Conservation (phyloP, 2,888 invertebrate genomes). For the Tyria jacobaeae region DNA sequence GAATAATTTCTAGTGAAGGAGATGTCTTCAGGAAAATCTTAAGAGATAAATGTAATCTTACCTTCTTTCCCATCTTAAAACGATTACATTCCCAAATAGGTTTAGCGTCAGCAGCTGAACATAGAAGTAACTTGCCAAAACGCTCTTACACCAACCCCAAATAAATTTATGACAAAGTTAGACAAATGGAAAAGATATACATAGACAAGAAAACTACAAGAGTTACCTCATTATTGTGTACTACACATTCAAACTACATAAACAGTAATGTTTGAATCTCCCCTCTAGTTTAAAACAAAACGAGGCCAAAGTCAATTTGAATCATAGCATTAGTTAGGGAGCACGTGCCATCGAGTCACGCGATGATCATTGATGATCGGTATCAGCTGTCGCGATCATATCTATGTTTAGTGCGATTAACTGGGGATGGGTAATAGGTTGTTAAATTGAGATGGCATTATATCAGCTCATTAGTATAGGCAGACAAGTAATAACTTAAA, state of each 20-base stretch:
- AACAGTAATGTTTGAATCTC: not conserved
- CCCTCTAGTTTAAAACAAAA: slow-evolving; percentile 6
- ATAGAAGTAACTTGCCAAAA: too few species aligned
- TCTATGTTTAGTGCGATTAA: slow-evolving; percentile 34
- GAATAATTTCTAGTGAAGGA: too few species aligned
- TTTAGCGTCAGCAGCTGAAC: too few species aligned
- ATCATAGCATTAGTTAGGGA: slow-evolving; percentile 11
- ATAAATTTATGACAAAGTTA: too few species aligned
- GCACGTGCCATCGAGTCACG: slow-evolving; percentile 45
- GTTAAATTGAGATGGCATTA: slow-evolving; percentile 6
- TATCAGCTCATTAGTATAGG: not conserved
- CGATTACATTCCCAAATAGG: too few species aligned
- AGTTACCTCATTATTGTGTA: not conserved
- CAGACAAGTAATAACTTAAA: too few species aligned
- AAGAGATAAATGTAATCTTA: too few species aligned
- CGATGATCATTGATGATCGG: slow-evolving; percentile 30
- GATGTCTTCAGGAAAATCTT: too few species aligned
- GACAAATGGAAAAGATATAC: too few species aligned
- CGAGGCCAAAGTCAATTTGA: slow-evolving; percentile 13
- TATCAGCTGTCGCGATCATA: slow-evolving; percentile 27
- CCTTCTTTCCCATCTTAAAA: too few species aligned
- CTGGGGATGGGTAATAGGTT: slow-evolving; percentile 8
- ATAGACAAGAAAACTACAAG: too few species aligned
- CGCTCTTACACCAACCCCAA: too few species aligned
- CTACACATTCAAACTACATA: not conserved